Conservation (phyloP, 2,113 vertebrate genomes). For the Serilophus lunatus region DNA sequence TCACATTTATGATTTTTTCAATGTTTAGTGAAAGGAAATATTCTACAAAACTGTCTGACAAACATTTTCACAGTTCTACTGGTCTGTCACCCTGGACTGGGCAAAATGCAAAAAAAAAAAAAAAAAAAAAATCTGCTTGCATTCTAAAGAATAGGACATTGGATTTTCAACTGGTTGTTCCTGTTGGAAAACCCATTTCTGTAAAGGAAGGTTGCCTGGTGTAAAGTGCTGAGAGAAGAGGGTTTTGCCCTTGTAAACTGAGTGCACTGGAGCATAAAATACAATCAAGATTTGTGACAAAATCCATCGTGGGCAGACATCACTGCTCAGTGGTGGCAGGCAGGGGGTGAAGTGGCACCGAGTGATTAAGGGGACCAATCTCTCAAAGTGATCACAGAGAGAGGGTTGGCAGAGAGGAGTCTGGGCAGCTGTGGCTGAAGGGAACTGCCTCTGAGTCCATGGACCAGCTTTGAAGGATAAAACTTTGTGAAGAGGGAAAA, state of each 20-base stretch:
- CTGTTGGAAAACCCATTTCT: background rate
- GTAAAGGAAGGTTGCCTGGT: background rate
- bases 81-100: background rate
- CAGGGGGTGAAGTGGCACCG: background rate
- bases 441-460: background rate
- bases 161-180: background rate
- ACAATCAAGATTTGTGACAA: conserved; percentile 27
- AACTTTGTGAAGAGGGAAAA: background rate
- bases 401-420: background rate
- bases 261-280: conserved; percentile 12
- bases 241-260: conserved; percentile 27
- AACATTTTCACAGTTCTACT: background rate
- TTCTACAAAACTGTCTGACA: background rate
- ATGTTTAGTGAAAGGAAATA: background rate
- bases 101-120: background rate
- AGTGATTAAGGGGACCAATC: background rate
- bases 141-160: background rate
- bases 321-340: background rate
- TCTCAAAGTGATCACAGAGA: background rate
- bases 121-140: background rate
- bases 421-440: background rate
- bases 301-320: background rate
- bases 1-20: background rate
- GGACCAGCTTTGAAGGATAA: background rate
- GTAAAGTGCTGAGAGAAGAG: background rate